Conservation (phyloP, 2,797 vertebrate genomes). For the Danio kyathit region DNA sequence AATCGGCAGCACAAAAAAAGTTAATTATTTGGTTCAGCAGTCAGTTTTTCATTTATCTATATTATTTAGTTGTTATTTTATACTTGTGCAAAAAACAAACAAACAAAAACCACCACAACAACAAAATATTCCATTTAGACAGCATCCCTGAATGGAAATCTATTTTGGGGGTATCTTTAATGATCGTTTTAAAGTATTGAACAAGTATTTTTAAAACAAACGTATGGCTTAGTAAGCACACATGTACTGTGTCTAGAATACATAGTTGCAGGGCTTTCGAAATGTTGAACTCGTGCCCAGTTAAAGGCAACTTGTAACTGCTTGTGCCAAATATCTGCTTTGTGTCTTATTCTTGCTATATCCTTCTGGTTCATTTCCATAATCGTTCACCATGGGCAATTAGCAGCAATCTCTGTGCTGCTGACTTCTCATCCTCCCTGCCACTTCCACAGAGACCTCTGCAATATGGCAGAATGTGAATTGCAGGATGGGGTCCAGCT, state of each 20-base stretch:
- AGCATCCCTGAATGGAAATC: no score
- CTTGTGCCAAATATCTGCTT: slow-evolving; percentile 74
- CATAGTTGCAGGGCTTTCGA: slow-evolving; percentile 70
- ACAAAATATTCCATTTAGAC: no score
- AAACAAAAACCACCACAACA: no score
- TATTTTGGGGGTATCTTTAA: no score
- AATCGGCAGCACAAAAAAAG: no score
- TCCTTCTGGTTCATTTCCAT: slow-evolving; percentile 79
- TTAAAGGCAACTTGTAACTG: slow-evolving; percentile 73
- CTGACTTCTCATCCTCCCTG: slow-evolving; percentile 64
- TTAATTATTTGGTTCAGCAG: no score
- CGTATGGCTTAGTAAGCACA: neutral
- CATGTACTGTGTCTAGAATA: slow-evolving; percentile 66
- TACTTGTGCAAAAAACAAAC: no score
- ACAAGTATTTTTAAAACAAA: neutral
- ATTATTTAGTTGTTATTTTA: no score
- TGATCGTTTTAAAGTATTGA: no score
- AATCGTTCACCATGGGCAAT: slow-evolving; percentile 76
- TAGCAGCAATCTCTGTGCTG: slow-evolving; percentile 71
- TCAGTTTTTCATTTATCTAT: no score
- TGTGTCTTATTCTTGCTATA: slow-evolving; percentile 70
- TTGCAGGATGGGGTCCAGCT: slow-evolving; percentile 18
- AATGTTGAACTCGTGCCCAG: slow-evolving; percentile 72
- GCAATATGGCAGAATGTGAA: slow-evolving; percentile 57
- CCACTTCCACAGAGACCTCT: slow-evolving; percentile 57